These are phyloP conservation scores for Achlya flavicornis DNA, from an alignment of 2,888 invertebrate genomes.

Conservation along the genomic window DNA sequence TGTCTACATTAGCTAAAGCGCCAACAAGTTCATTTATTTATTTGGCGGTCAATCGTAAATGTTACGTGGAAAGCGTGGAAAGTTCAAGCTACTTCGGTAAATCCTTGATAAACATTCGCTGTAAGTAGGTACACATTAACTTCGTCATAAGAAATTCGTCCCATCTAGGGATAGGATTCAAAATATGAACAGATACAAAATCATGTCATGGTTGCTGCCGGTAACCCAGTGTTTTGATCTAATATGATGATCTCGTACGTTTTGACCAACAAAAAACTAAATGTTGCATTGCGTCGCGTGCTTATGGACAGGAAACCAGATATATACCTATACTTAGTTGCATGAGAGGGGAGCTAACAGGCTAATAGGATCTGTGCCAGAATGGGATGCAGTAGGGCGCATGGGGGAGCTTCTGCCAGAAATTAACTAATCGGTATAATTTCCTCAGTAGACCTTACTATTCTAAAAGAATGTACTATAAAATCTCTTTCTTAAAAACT, in stretches of 20 bases:
- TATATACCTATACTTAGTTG: conserved; percentile 7
- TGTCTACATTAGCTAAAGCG: neutral
- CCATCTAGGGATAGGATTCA: no score
- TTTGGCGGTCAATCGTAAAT: neutral
- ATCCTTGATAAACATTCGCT: neutral
- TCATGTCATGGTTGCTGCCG: neutral
- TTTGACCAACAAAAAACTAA: neutral
- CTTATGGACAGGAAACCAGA: neutral
- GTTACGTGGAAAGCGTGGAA: neutral
- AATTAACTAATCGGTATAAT: conserved; percentile 62
- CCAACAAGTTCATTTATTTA: neutral
- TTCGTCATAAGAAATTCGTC: neutral
- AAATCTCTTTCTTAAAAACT: neutral
- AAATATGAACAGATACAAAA: neutral
- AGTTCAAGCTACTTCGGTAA: neutral
- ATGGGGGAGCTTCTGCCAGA: conserved; percentile 68
- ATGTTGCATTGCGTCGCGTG: conserved; percentile 2
- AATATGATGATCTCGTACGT: neutral
- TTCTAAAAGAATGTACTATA: conserved; percentile 9
- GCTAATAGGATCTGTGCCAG: conserved; percentile 27
- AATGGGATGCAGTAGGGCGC: conserved; percentile 58
- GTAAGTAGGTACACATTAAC: neutral
- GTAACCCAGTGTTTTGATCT: no score
- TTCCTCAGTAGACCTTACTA: conserved; percentile 25
- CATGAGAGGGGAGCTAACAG: conserved; percentile 17